Conservation (phyloP, 2,888 invertebrate species). For the Rhagium mordax region DNA sequence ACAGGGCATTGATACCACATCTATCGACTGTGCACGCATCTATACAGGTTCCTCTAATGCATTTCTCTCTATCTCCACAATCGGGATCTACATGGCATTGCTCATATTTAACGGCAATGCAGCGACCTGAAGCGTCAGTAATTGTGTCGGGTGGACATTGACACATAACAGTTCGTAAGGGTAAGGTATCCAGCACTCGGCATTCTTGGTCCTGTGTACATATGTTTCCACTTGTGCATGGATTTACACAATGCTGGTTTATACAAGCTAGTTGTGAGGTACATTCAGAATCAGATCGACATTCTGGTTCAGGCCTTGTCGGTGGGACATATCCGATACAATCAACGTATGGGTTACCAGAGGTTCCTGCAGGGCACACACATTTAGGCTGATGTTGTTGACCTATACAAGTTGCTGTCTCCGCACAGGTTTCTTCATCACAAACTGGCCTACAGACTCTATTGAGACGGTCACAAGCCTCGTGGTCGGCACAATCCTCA, state of each 20-base stretch:
- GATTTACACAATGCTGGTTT: slow-evolving; percentile 82
- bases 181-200: slow-evolving; percentile 83
- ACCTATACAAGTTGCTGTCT: slow-evolving; percentile 83
- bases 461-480: slow-evolving; percentile 88
- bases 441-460: slow-evolving; percentile 88
- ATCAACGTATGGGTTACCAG: slow-evolving; percentile 85
- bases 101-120: slow-evolving; percentile 71
- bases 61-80: slow-evolving; percentile 82
- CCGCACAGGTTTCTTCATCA: slow-evolving; percentile 85
- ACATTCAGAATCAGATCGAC: slow-evolving; percentile 85
- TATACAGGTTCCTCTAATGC: slow-evolving; percentile 80
- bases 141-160: slow-evolving; percentile 88
- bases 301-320: slow-evolving; percentile 73
- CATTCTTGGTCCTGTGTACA: slow-evolving; percentile 87
- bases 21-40: slow-evolving; percentile 84
- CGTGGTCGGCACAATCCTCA: slow-evolving; percentile 89
- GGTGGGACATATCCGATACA: slow-evolving; percentile 72
- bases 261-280: slow-evolving; percentile 83
- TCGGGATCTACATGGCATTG: slow-evolving; percentile 84
- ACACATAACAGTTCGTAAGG: slow-evolving; percentile 88
- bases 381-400: slow-evolving; percentile 85
- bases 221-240: slow-evolving; percentile 80
- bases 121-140: slow-evolving; percentile 81
- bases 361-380: slow-evolving; percentile 81
- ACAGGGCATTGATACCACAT: slow-evolving; percentile 89